Percentiles rank a stretch among this genome's conserved stretches.
phyloP scores from a whole-genome alignment of 2,888 invertebrate genomes.

The Aelia acuminata region DNA sequence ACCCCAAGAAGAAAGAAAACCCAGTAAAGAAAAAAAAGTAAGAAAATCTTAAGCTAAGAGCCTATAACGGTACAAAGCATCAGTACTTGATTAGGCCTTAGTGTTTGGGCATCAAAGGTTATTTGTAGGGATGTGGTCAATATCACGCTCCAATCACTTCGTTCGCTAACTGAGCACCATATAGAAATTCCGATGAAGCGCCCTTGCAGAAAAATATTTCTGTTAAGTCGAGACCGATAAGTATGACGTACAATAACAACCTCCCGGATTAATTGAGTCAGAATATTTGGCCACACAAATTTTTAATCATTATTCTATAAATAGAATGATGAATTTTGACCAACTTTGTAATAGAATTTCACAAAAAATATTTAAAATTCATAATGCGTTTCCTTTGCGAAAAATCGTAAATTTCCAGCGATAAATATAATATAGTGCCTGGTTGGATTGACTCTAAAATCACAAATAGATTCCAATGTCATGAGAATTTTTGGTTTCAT shows the following conservation, averaged over 20 bases:
- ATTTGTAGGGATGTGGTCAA: slow-evolving; percentile 28
- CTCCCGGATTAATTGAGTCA: neutral
- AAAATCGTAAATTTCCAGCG: too few relatives aligned
- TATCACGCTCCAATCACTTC: slow-evolving; percentile 32
- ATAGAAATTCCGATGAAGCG: slow-evolving; percentile 21
- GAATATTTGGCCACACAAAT: too few relatives aligned
- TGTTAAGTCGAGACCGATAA: neutral
- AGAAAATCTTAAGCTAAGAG: neutral
- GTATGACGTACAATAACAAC: neutral
- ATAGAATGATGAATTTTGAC: too few relatives aligned
- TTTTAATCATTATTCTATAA: too few relatives aligned
- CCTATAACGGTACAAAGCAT: neutral
- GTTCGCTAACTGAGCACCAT: slow-evolving; percentile 21
- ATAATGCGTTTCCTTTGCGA: too few relatives aligned
- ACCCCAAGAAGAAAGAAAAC: too few relatives aligned
- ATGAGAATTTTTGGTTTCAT: too few relatives aligned
- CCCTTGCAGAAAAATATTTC: slow-evolving; percentile 8
- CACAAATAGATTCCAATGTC: too few relatives aligned
- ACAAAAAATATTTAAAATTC: too few relatives aligned
- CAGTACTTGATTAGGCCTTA: slow-evolving; percentile 32
- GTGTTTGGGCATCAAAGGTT: slow-evolving; percentile 16
- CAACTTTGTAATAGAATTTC: too few relatives aligned
- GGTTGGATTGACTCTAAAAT: too few relatives aligned
- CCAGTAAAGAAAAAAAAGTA: neutral
- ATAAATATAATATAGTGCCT: too few relatives aligned